Conservation (phyloP, 2,113 vertebrate species). For the Peucedramus taeniatus region DNA sequence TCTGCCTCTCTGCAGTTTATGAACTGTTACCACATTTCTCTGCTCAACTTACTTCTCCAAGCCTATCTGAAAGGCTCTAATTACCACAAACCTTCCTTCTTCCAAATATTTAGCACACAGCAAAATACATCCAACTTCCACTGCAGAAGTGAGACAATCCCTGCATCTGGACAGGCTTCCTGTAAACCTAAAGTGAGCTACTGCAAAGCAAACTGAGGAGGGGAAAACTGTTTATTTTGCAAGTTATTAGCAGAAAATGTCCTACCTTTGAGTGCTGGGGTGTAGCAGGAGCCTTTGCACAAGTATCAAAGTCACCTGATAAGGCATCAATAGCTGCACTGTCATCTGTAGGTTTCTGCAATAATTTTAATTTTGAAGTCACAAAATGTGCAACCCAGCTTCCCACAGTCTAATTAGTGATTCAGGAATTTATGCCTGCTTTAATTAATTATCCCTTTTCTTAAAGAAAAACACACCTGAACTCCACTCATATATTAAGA, state of each 20-base stretch:
- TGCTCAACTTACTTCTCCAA: not conserved
- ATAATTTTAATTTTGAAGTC: not conserved
- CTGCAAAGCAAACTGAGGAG: not conserved
- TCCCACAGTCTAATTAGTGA: not conserved
- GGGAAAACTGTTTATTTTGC: not conserved
- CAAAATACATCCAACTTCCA: not conserved
- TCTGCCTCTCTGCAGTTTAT: not conserved
- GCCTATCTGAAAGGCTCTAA: not conserved
- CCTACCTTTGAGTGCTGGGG: conserved; percentile 64
- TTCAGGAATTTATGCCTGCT: not conserved
- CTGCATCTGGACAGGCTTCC: not conserved
- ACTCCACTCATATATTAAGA: not conserved
- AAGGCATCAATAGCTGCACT: conserved; percentile 64
- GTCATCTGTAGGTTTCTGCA: conserved; percentile 56
- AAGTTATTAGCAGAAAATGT: not conserved
- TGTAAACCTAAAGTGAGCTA: not conserved
- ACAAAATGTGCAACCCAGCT: not conserved
- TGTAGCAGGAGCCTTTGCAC: conserved; percentile 13
- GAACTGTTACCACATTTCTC: not conserved
- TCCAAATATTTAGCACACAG: not conserved
- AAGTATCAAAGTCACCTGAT: conserved; percentile 62
- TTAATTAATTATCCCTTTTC: not conserved
- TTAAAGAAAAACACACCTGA: not conserved
- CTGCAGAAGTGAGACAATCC: not conserved
- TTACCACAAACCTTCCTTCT: not conserved